Conservation (phyloP, 1,140 invertebrate genomes). For the Varroa destructor region DNA sequence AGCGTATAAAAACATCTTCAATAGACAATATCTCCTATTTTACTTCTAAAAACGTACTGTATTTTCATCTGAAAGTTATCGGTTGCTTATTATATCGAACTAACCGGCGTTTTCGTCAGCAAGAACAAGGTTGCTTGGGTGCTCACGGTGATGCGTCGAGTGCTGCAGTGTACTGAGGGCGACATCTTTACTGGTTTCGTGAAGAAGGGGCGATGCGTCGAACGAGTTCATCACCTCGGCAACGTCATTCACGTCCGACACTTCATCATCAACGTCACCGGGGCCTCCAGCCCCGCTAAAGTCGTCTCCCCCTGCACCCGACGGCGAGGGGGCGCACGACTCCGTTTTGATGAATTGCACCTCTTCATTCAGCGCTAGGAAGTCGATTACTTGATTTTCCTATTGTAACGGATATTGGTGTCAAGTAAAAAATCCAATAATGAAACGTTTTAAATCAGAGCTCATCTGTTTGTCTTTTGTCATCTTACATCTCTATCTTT, state of each 20-base stretch:
- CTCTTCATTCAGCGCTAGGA: slow-evolving; percentile 22
- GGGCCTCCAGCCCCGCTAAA: not conserved
- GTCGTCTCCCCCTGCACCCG: not conserved
- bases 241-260: slow-evolving; percentile 11
- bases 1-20: no score
- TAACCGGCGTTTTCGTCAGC: slow-evolving; percentile 20
- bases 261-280: no score
- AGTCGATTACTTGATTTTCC: slow-evolving; percentile 27
- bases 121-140: not conserved
- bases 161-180: slow-evolving; percentile 8
- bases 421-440: no score
- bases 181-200: slow-evolving; percentile 19
- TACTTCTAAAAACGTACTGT: no score
- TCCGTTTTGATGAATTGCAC: slow-evolving; percentile 27
- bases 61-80: no score
- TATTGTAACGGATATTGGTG: not conserved
- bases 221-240: slow-evolving; percentile 14
- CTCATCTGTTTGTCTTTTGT: no score
- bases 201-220: slow-evolving; percentile 21
- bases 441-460: no score
- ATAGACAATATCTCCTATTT: no score
- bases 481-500: no score
- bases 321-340: slow-evolving; percentile 22
- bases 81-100: not conserved
- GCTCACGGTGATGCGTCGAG: not conserved